These are phyloP conservation scores for Corythornis vintsioides DNA, from an alignment of 2,113 vertebrate genomes.

Conservation along the genomic window DNA sequence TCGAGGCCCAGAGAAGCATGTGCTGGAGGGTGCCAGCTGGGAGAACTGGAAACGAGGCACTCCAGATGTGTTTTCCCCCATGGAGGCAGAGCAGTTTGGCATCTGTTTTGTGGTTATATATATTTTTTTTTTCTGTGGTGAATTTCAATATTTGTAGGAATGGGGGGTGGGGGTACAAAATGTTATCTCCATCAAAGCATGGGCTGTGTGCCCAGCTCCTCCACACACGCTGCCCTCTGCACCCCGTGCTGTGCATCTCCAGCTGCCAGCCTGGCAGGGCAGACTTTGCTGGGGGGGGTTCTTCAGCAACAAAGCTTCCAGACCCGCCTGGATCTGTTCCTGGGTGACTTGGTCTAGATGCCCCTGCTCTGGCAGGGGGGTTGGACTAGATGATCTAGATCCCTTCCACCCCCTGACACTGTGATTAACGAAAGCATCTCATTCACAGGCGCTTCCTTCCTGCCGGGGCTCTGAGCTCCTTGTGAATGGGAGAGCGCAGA, in stretches of 20 bases:
- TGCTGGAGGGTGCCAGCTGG: not conserved
- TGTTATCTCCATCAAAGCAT: rapidly evolving
- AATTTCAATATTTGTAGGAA: not conserved
- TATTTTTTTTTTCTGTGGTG: rapidly evolving
- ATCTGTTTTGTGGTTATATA: not conserved
- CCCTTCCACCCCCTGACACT: too few relatives aligned
- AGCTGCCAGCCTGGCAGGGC: not conserved
- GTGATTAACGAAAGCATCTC: not conserved
- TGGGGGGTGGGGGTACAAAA: too few relatives aligned
- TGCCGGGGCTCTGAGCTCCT: not conserved
- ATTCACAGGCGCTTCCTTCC: constrained; percentile 4
- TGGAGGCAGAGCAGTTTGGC: not conserved
- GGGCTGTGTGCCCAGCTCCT: not conserved
- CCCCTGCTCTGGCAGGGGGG: too few relatives aligned
- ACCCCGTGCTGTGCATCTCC: not conserved
- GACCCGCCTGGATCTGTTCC: too few relatives aligned
- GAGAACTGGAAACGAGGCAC: not conserved
- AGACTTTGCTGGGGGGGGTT: not conserved
- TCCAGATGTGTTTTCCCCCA: not conserved
- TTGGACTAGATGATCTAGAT: too few relatives aligned
- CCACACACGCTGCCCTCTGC: not conserved
- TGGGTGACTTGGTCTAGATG: too few relatives aligned
- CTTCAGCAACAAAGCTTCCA: not conserved
- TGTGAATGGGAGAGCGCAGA: not conserved
- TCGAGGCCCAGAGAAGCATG: not conserved